Evolutionary conservation across 92 coral and sea anemone species (phyloP), one percentile per base, ranked within the genome.

Genomic region (Zoanthus solanderi): DNA sequence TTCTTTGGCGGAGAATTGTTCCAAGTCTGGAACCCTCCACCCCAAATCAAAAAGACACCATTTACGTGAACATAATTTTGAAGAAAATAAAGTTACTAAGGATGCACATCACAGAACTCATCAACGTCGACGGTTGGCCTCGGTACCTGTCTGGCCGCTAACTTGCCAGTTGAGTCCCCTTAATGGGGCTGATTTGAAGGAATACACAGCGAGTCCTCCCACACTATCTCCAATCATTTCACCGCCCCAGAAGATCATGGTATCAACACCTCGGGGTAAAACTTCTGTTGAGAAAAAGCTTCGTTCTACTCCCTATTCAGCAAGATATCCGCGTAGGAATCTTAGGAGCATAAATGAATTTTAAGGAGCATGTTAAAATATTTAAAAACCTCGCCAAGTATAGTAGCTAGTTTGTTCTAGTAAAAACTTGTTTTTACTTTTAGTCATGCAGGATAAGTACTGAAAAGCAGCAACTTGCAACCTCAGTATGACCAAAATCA

Each of bases 31-130:
- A 66, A 46, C 74, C 11, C 75, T 17, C 9, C 60, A 15, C 4
- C 17, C 60, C n/a, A 81, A 81, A 7, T 3, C 85, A 23, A 81
- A 68, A 65, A 67, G 58, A 66, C 58, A 23, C 23, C 73, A 66
- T 79, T 58, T 69, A 12, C 14, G 29, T 9, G 75, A n/a, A 61
- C 30, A n/a, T 1, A 68, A 66, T 8, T 13, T 67, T 8, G 45
- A 46, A 18, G 46, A 44, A 69, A 9, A 58, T 1, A 80, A 15
- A 11, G 18, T 13, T 10, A 0, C 58, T 61, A 61, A 48, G 23
- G 42, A 61, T 42, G 15, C 54, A 5, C 14, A 63, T 14, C 73
- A 46, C 7, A 13, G 45, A 44, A 65, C 45, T 63, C 32, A 37
- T 50, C 58, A 17, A 12, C 75, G 34, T 17, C 2, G 14, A 0